phyloP scores from a whole-genome alignment of 2,797 vertebrate genomes.

The Lepus oiostolus region DNA sequence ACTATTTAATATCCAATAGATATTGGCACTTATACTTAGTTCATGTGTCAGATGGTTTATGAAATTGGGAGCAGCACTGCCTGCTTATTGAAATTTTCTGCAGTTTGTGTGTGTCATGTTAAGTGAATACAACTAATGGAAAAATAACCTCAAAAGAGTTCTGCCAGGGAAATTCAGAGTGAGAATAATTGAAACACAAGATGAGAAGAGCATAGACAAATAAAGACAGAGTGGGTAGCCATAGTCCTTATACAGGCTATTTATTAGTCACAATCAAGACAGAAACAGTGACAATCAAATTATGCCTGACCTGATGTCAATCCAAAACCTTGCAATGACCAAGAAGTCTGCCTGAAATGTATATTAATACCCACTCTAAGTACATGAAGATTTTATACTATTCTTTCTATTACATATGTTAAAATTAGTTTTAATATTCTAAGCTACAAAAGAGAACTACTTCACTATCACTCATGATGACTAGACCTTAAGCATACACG shows the following conservation, averaged over 20 bases:
- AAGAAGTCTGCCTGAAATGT: background rate
- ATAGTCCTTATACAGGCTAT: background rate
- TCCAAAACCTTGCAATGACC: background rate
- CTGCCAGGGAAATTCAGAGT: background rate
- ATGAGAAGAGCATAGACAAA: background rate
- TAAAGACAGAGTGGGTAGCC: background rate
- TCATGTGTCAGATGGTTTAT: background rate
- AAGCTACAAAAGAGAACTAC: background rate
- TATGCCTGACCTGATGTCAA: background rate
- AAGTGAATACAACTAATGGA: background rate
- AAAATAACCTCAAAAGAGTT: background rate
- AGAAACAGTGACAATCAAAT: background rate
- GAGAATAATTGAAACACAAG: background rate
- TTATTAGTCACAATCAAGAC: background rate
- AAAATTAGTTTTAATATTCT: background rate
- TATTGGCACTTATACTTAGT: background rate
- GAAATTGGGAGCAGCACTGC: background rate
- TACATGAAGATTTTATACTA: background rate
- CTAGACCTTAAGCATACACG: background rate
- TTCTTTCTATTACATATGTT: background rate
- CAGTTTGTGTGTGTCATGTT: background rate
- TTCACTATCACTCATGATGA: background rate
- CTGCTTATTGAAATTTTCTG: background rate
- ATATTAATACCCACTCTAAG: background rate
- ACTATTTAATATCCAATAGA: background rate